Evolutionary conservation across 2,113 vertebrate genomes (phyloP), one percentile per base, ranked within the genome.

Genomic region (Hippocampus guttulatus): DNA sequence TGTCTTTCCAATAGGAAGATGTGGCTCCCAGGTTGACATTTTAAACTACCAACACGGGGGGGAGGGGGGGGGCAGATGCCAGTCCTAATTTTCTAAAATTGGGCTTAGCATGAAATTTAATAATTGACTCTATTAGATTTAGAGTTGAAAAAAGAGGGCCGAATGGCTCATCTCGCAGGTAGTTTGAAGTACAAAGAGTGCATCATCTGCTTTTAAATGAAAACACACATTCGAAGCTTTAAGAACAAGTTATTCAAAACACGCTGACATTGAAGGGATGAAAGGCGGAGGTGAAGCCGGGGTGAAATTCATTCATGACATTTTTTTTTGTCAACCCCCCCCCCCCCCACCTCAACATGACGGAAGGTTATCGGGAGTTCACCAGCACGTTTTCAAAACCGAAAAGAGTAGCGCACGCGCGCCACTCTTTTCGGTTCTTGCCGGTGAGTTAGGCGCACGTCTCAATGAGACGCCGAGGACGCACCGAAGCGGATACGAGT

Each of bases 331-430:
- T 45, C 43, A 3, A 30, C 4, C 27, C 45, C 21, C 21, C 23
- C 51, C 21, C 2, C 5, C 54, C 58, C 18, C 14, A 15, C 77
- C 58, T 54, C 23, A 16, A 21, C 77, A 63, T 64, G 73, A 40
- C 58, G 45, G 54, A 71, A 75, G 78, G 82, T 83, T 81, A 73
- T 54, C 8, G 7, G n/a, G 74, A 81, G 81, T 83, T 81, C 77
- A 84, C 54, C 49, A 20, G 30, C 70, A 15, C 30, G 64, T 47
- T 67, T 52, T 72, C 40, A 58, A 74, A 72, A 74, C 71, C 23
- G 16, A 47, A 62, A 43, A 63, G 12, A 55, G 68, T n/a, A 75
- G 51, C 70, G 51, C 21, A 1, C 11, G 60, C n/a, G n/a, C n/a
- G n/a, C n/a, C n/a, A n/a, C n/a, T n/a, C n/a, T n/a, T 72, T 20